Evolutionary conservation across 2,888 invertebrate species (phyloP).

Genomic region (Lepeophtheirus nordmannii): DNA sequence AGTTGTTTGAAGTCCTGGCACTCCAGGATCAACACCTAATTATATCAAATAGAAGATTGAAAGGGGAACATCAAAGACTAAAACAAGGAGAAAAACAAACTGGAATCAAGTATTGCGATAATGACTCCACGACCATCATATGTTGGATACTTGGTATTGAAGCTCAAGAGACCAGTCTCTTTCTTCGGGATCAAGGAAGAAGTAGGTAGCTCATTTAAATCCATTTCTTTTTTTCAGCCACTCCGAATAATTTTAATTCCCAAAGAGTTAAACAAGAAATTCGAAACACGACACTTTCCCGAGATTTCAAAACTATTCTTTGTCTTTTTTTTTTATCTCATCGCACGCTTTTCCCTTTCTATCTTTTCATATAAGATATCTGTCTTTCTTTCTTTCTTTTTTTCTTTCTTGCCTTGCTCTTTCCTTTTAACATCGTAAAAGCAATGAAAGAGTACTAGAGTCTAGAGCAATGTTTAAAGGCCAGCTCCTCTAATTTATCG

Average conservation of each 20-base stretch:
- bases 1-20: conserved; percentile 23
- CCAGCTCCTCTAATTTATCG: too few relatives aligned
- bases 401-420: too few relatives aligned
- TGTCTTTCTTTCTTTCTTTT: too few relatives aligned
- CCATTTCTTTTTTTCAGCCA: background rate
- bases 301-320: too few relatives aligned
- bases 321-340: too few relatives aligned
- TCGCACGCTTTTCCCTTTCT: too few relatives aligned
- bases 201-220: conserved; percentile 48
- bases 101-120: conserved; percentile 93
- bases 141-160: conserved; percentile 68
- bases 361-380: too few relatives aligned
- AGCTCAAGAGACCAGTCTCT: conserved; percentile 76
- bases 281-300: background rate
- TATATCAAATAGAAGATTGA: background rate
- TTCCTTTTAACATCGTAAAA: too few relatives aligned
- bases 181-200: conserved; percentile 78
- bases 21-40: conserved; percentile 24
- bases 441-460: too few relatives aligned
- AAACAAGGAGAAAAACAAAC: conserved; percentile 37
- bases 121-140: conserved; percentile 80
- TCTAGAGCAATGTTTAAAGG: too few relatives aligned
- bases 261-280: background rate
- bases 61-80: conserved; percentile 2
- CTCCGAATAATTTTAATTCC: background rate